Base-by-base conservation (phyloP, 2,888 invertebrate species). In the Brassicogethes aeneus region DNA sequence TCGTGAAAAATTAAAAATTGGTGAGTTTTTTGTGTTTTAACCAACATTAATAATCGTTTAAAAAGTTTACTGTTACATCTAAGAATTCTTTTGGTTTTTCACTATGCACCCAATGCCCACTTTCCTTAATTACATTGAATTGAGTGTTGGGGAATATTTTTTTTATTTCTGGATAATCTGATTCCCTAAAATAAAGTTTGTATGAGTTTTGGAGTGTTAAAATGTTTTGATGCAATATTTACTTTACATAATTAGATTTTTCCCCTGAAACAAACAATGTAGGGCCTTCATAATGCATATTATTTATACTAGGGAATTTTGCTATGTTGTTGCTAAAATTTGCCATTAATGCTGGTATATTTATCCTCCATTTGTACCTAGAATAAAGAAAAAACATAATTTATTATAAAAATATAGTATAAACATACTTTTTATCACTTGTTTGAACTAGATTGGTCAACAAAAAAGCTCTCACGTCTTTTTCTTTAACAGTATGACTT, bases 41-140 rank as follows among this genome's bases (percentile, higher is more conserved):
- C 59, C 37, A 40, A 66, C 65, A 23, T 23, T 23, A 23, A 23
- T 23, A 7, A 23, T 23, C 23, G 41, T 70, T 69, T 47, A 85
- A 62, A 65, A 85, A 86, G 51, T 72, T 70, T 50, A 74, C 70
- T 31, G 79, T 69, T 37, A 71, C 53, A 35, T 78, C 73, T 15
- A 87, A 64, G 63, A 91, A 90, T 47, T 81, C 78, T 8, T 72
- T 66, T 2, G 93, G 91, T 61, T 90, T 84, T 44, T 95, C 93
- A 48, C 86, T 82, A 63, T 95, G 94, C 1, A 94, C 80, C 85
- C 91, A 87, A 65, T 95, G 95, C 1, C 91, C 90, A 5, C 93
- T 86, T 31, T 82, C 85, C 32, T 77, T 72, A 37, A 91, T 74
- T 51, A 79, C 80, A 32, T 70, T 61, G 55, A 90, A 74, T 45